These are phyloP conservation scores for Gymnoscopelus braueri DNA, from an alignment of 2,797 vertebrate species.

Conservation along the genomic window DNA sequence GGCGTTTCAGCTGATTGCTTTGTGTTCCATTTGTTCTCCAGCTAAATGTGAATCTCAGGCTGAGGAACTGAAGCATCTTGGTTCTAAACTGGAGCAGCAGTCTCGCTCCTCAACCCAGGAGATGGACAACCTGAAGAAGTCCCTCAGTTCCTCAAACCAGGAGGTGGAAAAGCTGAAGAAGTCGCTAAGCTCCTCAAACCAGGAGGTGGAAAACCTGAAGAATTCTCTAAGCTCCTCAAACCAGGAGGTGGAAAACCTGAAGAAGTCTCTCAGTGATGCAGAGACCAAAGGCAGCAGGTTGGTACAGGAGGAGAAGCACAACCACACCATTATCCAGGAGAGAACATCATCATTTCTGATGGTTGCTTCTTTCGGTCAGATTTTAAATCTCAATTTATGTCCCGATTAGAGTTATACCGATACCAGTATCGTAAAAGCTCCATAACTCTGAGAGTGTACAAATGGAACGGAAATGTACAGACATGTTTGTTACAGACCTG, in stretches of 20 bases:
- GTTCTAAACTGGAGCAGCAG: slow-evolving; percentile 83
- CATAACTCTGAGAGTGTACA: too few relatives aligned
- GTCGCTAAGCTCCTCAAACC: slow-evolving; percentile 47
- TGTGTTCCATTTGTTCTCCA: slow-evolving; percentile 51
- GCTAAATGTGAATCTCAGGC: slow-evolving; percentile 83
- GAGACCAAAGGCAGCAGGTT: slow-evolving; percentile 82
- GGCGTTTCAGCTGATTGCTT: background rate
- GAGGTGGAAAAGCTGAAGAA: slow-evolving; percentile 82
- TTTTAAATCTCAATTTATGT: too few relatives aligned
- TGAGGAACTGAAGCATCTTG: slow-evolving; percentile 81
- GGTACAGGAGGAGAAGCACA: background rate
- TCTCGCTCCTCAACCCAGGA: slow-evolving; percentile 67
- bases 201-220: slow-evolving; percentile 76
- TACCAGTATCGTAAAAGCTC: too few relatives aligned
- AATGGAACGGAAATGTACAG: too few relatives aligned
- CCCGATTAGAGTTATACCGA: too few relatives aligned
- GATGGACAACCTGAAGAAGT: slow-evolving; percentile 81
- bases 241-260: slow-evolving; percentile 76
- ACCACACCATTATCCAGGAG: background rate
- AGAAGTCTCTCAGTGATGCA: slow-evolving; percentile 79
- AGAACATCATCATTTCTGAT: too few relatives aligned
- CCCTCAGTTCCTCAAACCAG: slow-evolving; percentile 45
- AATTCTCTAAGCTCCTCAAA: slow-evolving; percentile 37
- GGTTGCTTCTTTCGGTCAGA: too few relatives aligned
- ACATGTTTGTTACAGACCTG: too few relatives aligned